phyloP scores from a whole-genome alignment of 2,113 vertebrate species.

The Pogonocichla stellata region DNA sequence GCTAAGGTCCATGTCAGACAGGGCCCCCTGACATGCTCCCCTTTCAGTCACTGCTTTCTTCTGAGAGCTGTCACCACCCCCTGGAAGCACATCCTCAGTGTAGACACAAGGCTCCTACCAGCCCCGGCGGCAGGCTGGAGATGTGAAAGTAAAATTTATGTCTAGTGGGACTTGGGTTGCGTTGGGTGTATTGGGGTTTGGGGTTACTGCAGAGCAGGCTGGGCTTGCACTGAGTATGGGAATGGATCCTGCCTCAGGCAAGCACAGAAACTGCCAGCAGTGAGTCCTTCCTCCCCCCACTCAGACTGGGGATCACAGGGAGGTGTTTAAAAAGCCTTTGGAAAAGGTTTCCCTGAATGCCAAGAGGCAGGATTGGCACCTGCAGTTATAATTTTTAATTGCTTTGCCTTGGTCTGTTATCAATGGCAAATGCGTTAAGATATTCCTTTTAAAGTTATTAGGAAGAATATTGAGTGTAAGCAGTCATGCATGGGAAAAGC shows the following conservation, averaged over 20 bases:
- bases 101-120: constrained; percentile 76
- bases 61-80: constrained; percentile 80
- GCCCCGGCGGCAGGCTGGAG: constrained; percentile 71
- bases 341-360: neutral
- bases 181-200: neutral
- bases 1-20: constrained; percentile 87
- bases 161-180: neutral
- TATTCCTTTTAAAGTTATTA: neutral
- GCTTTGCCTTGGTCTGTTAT: fast-evolving
- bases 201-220: neutral
- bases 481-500: neutral
- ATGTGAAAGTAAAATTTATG: constrained; percentile 46
- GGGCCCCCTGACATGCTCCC: constrained; percentile 79
- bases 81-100: constrained; percentile 73
- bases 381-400: neutral
- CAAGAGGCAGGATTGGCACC: neutral
- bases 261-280: neutral
- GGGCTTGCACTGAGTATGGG: neutral
- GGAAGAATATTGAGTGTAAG: neutral
- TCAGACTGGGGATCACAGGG: neutral
- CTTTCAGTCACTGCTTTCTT: constrained; percentile 79
- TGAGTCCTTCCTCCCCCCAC: neutral
- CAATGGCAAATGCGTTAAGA: fast-evolving
- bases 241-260: neutral
- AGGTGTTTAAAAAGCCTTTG: neutral